A percentile compares a stretch with the other conserved stretches of the same genome.
These are phyloP conservation scores for Dynastes hyllus DNA, from an alignment of 2,888 invertebrate species.

Conservation along the genomic window DNA sequence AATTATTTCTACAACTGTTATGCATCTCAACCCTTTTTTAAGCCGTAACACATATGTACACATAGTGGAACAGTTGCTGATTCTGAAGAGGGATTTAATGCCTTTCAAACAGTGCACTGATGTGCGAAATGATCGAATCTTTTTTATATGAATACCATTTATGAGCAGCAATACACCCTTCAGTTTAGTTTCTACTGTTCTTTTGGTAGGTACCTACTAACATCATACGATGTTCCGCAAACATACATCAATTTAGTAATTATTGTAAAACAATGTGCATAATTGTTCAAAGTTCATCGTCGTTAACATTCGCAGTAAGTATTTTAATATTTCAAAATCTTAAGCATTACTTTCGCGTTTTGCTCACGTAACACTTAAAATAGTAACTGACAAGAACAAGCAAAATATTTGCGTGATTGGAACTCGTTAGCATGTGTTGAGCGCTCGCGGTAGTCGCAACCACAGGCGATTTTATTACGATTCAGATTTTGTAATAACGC, in stretches of 20 bases:
- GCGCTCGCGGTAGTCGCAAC: not conserved
- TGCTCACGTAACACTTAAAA: not conserved
- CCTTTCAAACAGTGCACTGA: conserved; percentile 44
- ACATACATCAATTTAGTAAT: not conserved
- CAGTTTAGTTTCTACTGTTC: conserved; percentile 28
- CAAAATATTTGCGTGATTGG: conserved; percentile 19
- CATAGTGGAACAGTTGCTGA: conserved; percentile 35
- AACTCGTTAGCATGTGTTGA: conserved; percentile 11
- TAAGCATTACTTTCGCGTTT: not conserved
- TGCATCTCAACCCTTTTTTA: conserved; percentile 29
- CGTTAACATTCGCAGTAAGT: not conserved
- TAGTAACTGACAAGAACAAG: not conserved
- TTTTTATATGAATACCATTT: conserved; percentile 40
- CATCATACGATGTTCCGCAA: not conserved
- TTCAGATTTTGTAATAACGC: conserved; percentile 13
- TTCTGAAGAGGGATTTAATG: conserved; percentile 39
- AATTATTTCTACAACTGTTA: conserved; percentile 37
- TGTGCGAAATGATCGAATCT: conserved; percentile 43
- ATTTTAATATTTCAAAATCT: not conserved
- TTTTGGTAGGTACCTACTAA: conserved; percentile 6
- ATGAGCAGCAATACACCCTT: conserved; percentile 29
- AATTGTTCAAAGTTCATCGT: not conserved
- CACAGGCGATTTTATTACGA: conserved; percentile 30
- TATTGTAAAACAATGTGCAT: not conserved
- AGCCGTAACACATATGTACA: conserved; percentile 5